phyloP scores from a whole-genome alignment of 2,888 invertebrate species.

The Andrena hattorfiana region DNA sequence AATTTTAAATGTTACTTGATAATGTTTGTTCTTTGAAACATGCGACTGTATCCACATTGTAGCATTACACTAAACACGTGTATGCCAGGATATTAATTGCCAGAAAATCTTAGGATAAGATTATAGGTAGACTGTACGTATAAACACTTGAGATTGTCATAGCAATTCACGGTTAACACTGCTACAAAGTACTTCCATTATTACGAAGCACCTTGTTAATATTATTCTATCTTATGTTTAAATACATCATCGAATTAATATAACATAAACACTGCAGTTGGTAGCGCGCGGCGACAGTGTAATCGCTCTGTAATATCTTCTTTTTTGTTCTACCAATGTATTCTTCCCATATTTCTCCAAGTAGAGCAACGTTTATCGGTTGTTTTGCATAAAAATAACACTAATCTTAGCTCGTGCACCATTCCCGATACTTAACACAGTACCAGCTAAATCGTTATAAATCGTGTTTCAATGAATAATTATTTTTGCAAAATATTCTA shows the following conservation, averaged over 20 bases:
- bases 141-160: constrained; percentile 64
- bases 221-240: constrained; percentile 54
- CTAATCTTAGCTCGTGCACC: constrained; percentile 20
- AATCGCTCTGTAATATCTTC: constrained; percentile 40
- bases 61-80: constrained; percentile 47
- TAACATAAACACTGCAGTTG: constrained; percentile 8
- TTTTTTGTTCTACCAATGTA: constrained; percentile 27
- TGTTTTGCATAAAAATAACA: constrained; percentile 30
- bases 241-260: constrained; percentile 35
- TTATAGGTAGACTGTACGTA: constrained; percentile 52
- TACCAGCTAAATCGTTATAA: constrained; percentile 25
- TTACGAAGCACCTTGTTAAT: constrained; percentile 47
- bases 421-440: constrained; percentile 17
- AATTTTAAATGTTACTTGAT: constrained; percentile 52
- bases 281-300: constrained; percentile 59
- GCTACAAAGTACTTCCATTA: constrained; percentile 65
- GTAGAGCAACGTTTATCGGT: constrained; percentile 10
- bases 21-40: constrained; percentile 47
- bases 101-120: constrained; percentile 48
- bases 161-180: constrained; percentile 51
- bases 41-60: constrained; percentile 45
- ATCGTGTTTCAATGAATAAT: constrained; percentile 29
- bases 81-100: constrained; percentile 53
- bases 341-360: constrained; percentile 9
- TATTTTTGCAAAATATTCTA: constrained; percentile 49